Base-by-base conservation (phyloP, 2,113 vertebrate species). In the Gambusia affinis region DNA sequence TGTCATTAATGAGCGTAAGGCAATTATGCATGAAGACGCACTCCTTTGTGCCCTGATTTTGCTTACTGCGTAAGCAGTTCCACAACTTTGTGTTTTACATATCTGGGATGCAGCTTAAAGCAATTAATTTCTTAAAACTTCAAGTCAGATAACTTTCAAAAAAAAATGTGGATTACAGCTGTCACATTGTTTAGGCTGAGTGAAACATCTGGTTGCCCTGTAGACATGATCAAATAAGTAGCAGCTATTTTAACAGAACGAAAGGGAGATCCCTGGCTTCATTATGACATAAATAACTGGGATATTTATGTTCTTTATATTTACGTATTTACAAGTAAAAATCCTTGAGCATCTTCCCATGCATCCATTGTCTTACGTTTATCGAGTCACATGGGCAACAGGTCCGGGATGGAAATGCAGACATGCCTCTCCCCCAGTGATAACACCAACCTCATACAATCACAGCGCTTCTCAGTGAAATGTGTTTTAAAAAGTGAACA, bases 61-160 rank as follows among this genome's bases (percentile, higher is more conserved):
- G 15, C 17, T 28, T 28, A 24, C 30, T 75, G 60, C 78, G 24
- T 64, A 30, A 66, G 63, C 44, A 68, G 30, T 62, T 70, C 54
- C 30, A 28, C 66, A 33, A 3, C 31, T 12, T n/a, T 69, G 67
- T 72, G 75, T 15, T 42, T 74, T 71, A 72, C 19, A 81, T 84
- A 78, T 76, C 57, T 37, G 3, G 75, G 76, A 81, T 82, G 88
- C 67, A 33, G 65, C 75, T 81, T 57, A 79, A 79, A 83, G 17
- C 60, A 33, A 35, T 63, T 15, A 63, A 31, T 29, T 63, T 71
- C 29, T 80, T 64, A 71, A n/a, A 42, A 65, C 63, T 47, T 63
- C 1, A 12, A 31, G 17, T 60, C 73, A 2, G 42, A 76, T 30
- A 37, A 60, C 27, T 68, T 61, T 54, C 33, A 35, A 83, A 76